Base-by-base conservation (phyloP, 2,888 invertebrate genomes). In the Drosophila niveifrons region DNA sequence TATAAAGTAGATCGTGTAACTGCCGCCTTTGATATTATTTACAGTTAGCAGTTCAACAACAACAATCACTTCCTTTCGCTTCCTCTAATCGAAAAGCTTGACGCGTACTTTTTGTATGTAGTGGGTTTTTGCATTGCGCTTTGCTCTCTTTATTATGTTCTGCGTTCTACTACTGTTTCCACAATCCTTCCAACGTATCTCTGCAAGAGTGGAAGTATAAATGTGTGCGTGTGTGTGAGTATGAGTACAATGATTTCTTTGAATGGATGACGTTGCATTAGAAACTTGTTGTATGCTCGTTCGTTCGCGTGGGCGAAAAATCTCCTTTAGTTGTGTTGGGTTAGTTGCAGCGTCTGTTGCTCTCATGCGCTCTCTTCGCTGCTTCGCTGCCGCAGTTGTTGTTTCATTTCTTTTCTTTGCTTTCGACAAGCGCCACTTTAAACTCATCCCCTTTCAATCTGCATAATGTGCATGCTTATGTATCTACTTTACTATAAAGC, bases 401-500 rank as follows among this genome's bases (percentile, higher is more conserved):
- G 64, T 66, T 73, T 70, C 68, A 48, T 67, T 78, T 67, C 73
- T 29, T 72, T 64, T 67, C 68, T 73, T 76, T 66, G 70, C 78
- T 69, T 67, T 69, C 48, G 75, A 64, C 78, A 85, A 85, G 80
- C 82, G 82, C 78, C 80, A 85, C 85, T 85, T 82, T 80, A 75
- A 87, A 87, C 84, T 75, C 85, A 75, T 80, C 85, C 76, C 79
- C 76, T 67, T 77, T 74, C 72, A 72, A 72, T 72, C 56, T 70
- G 78, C 70, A 82, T 87, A 84, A 87, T 83, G 82, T 86, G 73
- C 74, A 84, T 80, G 82, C 85, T 77, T 82, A 75, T 85, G 85
- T 87, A 87, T 84, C 84, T 85, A 69, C 87, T 87, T 87, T 85
- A 75, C 80, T 82, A 74, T 74, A 75, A 78, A 78, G 83, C 72